Base-by-base conservation (phyloP, 2,113 vertebrate genomes). In the Pangasianodon gigas region DNA sequence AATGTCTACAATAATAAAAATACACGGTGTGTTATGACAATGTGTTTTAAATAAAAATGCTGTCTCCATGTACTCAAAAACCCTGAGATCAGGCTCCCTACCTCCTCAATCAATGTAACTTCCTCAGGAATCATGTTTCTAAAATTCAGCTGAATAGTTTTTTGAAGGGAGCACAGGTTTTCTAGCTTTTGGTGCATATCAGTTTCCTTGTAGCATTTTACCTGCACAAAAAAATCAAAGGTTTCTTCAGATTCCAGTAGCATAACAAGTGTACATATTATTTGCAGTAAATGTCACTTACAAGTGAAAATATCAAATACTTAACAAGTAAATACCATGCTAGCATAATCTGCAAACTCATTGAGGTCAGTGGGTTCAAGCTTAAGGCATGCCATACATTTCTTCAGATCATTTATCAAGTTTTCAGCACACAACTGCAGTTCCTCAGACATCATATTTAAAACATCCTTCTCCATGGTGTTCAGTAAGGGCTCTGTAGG, bases 151-250 rank as follows among this genome's bases (percentile, higher is more conserved):
- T 93, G 90, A 69, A 97, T 51, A 18, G 93, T 92, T 37, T 96
- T 91, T 14, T 92, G 93, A 44, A 98, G 96, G 13, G 95, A 94
- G 7, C 88, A 94, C 62, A 96, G 91, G 19, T 96, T 94, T 21
- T 97, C 95, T 56, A 96, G 9, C 44, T 85, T 92, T 46, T 93
- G 91, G 84, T 96, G 94, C 37, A 94, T 89, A 24, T 93, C 92
- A 0, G 37, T 1, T 67, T 94, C 93, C 29, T 87, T 93, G 90
- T 93, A 96, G 56, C 93, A 89, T 26, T 95, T 95, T 90, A 97
- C 92, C 97, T 98, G 92, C 48, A 87, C 2, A 74, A 6, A 54
- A 92, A 19, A 88, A 4, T 83, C 46, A 62, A 54, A 2, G 11
- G n/a, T 41, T 54, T 75, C 2, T n/a, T 60, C 18, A 79, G 7